Evolutionary conservation across 2,113 vertebrate genomes (phyloP), one percentile per base, ranked within the genome.

Genomic region (Microcebus murinus): DNA sequence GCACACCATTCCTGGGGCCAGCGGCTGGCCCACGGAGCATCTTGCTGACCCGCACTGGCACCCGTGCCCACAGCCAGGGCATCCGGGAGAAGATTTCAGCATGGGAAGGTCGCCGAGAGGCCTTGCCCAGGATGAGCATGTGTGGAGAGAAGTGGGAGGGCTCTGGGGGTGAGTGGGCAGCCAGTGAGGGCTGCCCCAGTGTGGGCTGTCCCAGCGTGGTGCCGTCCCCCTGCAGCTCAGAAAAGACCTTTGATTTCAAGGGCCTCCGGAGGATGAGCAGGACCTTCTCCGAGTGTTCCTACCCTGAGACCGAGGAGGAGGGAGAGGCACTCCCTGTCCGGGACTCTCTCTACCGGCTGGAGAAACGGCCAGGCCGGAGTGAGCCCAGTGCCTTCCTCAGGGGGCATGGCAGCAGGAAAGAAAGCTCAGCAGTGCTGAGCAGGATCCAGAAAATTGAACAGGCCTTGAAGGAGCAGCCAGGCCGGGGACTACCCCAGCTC

Each of bases 371-470:
- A 5, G 98, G 98, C 94, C 99, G 99, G 98, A 98, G 98, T 0
- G 99, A 99, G 84, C 88, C 99, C 2, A 98, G 98, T 13, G 36
- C 99, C 71, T 99, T 99, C 90, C 98, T 98, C n/a, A 99, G 99
- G 83, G 98, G 99, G 52, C 99, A 99, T 0, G 86, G 97, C 86
- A 99, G 99, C 94, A 99, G 99, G 94, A 99, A 99, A 96, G 99
- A 99, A 98, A 98, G 99, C 9, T 99, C 99, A 34, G 99, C 99
- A 0, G 99, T 99, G 95, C 99, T 99, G 93, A 99, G 99, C 98
- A 99, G 99, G 97, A 99, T 99, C 98, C 99, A 99, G 97, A 99
- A 99, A 98, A 99, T 99, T 0, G 99, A 99, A 97, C 99, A 99
- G 97, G 99, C 98, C 1, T 98, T 99, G 97, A 99, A 99, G 98